phyloP scores from a whole-genome alignment of 2,888 invertebrate species.

The Sinhomidia bicolor region DNA sequence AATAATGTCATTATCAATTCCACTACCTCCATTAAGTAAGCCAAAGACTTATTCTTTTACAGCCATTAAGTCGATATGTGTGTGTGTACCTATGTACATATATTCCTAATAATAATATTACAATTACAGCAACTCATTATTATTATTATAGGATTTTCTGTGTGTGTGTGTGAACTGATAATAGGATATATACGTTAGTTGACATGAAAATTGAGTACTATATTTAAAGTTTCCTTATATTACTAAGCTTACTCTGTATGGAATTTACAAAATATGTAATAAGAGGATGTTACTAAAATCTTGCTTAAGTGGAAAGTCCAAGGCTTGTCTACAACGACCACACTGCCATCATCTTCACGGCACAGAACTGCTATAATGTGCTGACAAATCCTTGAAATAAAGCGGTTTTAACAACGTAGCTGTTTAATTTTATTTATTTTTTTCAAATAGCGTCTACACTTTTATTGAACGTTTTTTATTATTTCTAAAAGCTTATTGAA shows the following conservation, averaged over 20 bases:
- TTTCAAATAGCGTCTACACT: too few species aligned
- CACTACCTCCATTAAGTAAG: conserved; percentile 56
- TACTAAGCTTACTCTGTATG: conserved; percentile 30
- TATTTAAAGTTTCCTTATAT: conserved; percentile 19
- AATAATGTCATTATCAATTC: conserved; percentile 66
- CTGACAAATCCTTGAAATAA: neutral
- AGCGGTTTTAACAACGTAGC: too few species aligned
- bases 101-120: conserved; percentile 9
- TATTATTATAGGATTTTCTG: neutral
- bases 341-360: conserved; percentile 22
- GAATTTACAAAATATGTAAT: conserved; percentile 3
- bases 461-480: too few species aligned
- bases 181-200: neutral
- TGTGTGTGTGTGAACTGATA: neutral
- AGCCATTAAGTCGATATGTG: conserved; percentile 27
- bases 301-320: conserved; percentile 67
- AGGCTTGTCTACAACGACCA: conserved; percentile 37
- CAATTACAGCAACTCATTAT: neutral
- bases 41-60: conserved; percentile 43
- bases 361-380: conserved; percentile 22
- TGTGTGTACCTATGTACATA: neutral
- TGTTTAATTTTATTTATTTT: too few species aligned
- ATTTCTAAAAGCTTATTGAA: too few species aligned
- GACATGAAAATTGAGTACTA: conserved; percentile 17
- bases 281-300: conserved; percentile 29